Evolutionary conservation across 35 echinoderm and acorn worm species (phyloP).

Genomic region (Hemicentrotus pulcherrimus): DNA sequence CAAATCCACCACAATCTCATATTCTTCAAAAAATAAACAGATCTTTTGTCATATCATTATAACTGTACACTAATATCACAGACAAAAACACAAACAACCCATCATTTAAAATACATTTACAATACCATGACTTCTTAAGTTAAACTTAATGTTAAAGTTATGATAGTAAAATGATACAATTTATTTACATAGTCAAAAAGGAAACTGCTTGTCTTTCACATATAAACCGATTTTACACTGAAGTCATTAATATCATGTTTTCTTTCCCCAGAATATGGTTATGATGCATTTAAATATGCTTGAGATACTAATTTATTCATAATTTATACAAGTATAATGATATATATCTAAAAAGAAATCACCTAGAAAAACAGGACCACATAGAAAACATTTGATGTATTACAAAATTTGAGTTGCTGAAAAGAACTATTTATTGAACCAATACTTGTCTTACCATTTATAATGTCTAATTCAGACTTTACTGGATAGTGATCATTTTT

Average conservation of each 20-base stretch:
- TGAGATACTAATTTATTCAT: neutral
- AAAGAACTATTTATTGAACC: neutral
- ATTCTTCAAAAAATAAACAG: neutral
- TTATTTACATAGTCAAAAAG: slow-evolving; percentile 11
- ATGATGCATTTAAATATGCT: neutral
- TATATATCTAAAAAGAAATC: neutral
- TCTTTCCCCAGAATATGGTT: too few relatives aligned
- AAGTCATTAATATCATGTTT: too few relatives aligned
- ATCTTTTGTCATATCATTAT: slow-evolving; percentile 3
- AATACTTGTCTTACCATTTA: neutral
- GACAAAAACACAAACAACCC: neutral
- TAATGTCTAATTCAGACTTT: neutral
- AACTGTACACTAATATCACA: neutral
- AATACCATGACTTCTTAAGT: neutral
- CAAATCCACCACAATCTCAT: slow-evolving; percentile 10
- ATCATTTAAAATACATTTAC: neutral
- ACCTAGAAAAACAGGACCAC: neutral
- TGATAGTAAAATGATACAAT: neutral
- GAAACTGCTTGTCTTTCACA: too few relatives aligned
- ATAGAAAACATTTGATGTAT: neutral
- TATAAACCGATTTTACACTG: too few relatives aligned
- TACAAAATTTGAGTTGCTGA: neutral
- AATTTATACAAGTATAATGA: neutral
- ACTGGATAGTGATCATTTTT: too few relatives aligned
- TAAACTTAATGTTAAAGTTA: neutral